Conservation (phyloP, 2,888 invertebrate species). For the Perizoma flavofasciatum region DNA sequence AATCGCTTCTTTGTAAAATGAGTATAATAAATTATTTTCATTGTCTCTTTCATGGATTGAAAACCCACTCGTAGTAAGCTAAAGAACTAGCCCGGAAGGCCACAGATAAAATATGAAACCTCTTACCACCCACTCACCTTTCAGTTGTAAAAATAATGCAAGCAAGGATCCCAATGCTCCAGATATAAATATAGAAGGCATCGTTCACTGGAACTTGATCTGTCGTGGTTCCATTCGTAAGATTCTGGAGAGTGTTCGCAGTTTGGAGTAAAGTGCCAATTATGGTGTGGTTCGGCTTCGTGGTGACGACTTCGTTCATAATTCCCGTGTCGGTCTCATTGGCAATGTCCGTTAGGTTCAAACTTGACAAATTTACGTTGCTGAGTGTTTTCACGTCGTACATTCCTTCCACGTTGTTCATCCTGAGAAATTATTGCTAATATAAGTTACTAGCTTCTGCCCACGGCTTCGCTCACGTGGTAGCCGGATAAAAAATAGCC, state of each 20-base stretch:
- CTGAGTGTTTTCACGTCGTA: conserved; percentile 22
- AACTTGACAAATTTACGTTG: conserved; percentile 16
- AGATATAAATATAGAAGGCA: conserved; percentile 80
- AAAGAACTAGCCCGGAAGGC: no score
- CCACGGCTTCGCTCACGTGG: no score
- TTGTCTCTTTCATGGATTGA: no score
- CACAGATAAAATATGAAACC: background rate
- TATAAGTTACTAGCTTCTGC: no score
- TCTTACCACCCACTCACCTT: conserved; percentile 53
- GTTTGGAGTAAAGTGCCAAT: conserved; percentile 62
- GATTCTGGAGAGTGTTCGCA: conserved; percentile 54
- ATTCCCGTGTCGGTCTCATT: conserved; percentile 32
- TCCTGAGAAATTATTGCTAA: conserved; percentile 55
- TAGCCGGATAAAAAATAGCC: no score
- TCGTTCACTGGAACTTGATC: conserved; percentile 53
- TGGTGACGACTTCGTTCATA: conserved; percentile 22
- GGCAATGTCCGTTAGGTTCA: conserved; percentile 26
- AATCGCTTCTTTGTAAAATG: no score
- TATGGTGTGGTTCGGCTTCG: conserved; percentile 52
- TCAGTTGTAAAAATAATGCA: conserved; percentile 85
- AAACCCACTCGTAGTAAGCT: no score
- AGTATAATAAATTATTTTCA: no score
- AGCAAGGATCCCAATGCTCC: conserved; percentile 82
- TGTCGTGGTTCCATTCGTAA: conserved; percentile 50
- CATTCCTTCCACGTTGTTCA: conserved; percentile 66